These are phyloP conservation scores for Chaunax sp. DNA, from an alignment of 2,797 vertebrate species.

Conservation along the genomic window DNA sequence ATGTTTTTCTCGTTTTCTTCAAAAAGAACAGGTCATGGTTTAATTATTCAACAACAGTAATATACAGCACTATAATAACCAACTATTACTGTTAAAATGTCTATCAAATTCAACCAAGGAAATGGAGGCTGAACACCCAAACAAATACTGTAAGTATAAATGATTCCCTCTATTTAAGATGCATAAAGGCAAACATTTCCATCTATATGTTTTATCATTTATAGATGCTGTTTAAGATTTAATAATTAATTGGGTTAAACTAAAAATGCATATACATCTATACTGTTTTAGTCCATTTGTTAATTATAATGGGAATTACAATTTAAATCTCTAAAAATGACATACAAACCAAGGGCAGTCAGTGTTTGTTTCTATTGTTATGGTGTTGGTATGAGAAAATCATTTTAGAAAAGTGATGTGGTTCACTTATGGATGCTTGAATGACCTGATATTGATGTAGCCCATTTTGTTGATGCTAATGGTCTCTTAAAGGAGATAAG, in stretches of 20 bases:
- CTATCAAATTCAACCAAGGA: slow-evolving; percentile 3
- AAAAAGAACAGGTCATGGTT: too few relatives aligned
- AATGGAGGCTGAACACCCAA: slow-evolving; percentile 21
- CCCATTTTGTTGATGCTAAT: slow-evolving; percentile 42
- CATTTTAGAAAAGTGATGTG: slow-evolving; percentile 22
- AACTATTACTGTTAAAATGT: slow-evolving; percentile 13
- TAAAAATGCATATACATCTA: slow-evolving; percentile 28
- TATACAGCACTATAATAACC: slow-evolving; percentile 9
- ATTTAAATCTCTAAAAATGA: slow-evolving; percentile 14
- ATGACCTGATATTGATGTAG: slow-evolving; percentile 31
- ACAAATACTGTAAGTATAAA: slow-evolving; percentile 33
- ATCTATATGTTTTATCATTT: slow-evolving; percentile 28
- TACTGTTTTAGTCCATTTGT: slow-evolving; percentile 28
- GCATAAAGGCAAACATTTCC: slow-evolving; percentile 20
- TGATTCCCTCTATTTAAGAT: slow-evolving; percentile 28
- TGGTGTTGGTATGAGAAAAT: slow-evolving; percentile 18
- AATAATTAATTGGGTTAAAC: slow-evolving; percentile 12
- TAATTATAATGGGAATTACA: slow-evolving; percentile 27
- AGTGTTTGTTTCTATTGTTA: slow-evolving; percentile 20
- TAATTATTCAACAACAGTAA: slow-evolving; percentile 13
- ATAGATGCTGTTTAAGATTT: slow-evolving; percentile 13
- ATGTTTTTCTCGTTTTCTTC: not conserved
- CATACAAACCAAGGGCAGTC: slow-evolving; percentile 3
- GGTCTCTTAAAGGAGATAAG: slow-evolving; percentile 60
- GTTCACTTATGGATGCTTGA: not conserved